A percentile compares a stretch with the other conserved stretches of the same genome.
Evolutionary conservation across 2,888 invertebrate genomes (phyloP).

Genomic region (Coleophora deauratella): DNA sequence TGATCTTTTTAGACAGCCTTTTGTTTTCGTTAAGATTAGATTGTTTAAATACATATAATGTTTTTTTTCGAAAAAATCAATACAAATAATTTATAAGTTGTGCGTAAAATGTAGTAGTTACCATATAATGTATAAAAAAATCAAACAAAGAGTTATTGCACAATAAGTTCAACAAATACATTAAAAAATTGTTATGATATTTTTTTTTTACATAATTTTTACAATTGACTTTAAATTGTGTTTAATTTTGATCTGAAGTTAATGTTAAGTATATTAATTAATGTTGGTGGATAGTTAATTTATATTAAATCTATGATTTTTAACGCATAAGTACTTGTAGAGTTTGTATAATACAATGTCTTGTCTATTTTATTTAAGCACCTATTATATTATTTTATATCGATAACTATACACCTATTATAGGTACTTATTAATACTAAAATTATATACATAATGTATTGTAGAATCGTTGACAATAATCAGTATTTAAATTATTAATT

Average conservation of each 20-base stretch:
- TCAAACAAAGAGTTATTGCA: constrained; percentile 30
- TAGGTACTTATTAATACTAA: constrained; percentile 23
- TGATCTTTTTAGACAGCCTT: no score
- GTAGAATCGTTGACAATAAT: constrained; percentile 54
- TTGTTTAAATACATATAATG: no score
- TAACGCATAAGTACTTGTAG: no score
- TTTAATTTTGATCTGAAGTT: constrained; percentile 29
- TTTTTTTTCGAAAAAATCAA: no score
- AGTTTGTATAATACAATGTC: no score
- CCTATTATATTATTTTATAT: background rate
- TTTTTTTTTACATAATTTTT: background rate
- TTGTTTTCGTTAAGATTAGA: no score
- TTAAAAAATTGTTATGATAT: no score
- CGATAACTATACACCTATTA: constrained; percentile 13
- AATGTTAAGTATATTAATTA: constrained; percentile 24
- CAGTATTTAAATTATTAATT: constrained; percentile 65
- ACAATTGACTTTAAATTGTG: constrained; percentile 18
- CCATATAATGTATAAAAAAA: constrained; percentile 33
- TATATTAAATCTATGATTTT: no score
- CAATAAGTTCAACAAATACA: constrained; percentile 52
- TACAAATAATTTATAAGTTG: no score
- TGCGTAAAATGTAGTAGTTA: constrained; percentile 29
- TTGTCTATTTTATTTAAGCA: background rate
- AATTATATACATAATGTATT: constrained; percentile 24
- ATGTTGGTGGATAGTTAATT: constrained; percentile 22